Percentiles rank a stretch among this genome's conserved stretches.
phyloP scores from a whole-genome alignment of 2,797 vertebrate genomes.

The Macropodus opercularis region DNA sequence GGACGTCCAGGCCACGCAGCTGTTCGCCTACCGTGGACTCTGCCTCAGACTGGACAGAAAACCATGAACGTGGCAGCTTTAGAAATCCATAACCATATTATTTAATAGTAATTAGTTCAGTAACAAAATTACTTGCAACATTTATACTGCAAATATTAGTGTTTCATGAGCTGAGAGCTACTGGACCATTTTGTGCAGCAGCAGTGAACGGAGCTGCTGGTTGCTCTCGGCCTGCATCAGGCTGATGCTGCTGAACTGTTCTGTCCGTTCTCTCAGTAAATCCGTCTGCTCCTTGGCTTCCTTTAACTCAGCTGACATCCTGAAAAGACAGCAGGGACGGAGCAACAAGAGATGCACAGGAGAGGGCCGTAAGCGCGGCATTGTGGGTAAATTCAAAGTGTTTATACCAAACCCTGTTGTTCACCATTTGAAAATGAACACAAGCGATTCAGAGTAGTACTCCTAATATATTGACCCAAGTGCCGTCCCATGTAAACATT shows the following conservation, averaged over 20 bases:
- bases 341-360: too few species aligned
- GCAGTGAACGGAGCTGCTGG: conserved; percentile 61
- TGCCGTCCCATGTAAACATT: too few species aligned
- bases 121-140: too few species aligned
- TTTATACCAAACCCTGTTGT: too few species aligned
- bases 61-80: neutral
- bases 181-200: conserved; percentile 79
- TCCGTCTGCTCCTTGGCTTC: conserved; percentile 74
- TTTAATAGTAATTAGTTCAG: neutral
- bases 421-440: too few species aligned
- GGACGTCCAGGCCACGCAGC: conserved; percentile 67
- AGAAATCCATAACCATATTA: neutral
- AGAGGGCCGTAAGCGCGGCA: too few species aligned
- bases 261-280: conserved; percentile 76
- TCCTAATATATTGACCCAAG: too few species aligned
- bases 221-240: conserved; percentile 63
- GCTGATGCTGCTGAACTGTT: conserved; percentile 69
- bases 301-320: conserved; percentile 73
- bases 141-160: too few species aligned
- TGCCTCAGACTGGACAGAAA: conserved; percentile 68
- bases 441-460: too few species aligned
- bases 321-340: conserved; percentile 47
- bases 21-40: conserved; percentile 75
- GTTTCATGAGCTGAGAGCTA: too few species aligned
- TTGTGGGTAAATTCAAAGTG: too few species aligned